Conservation (phyloP, 2,888 invertebrate genomes). For the Ditula angustiorana region DNA sequence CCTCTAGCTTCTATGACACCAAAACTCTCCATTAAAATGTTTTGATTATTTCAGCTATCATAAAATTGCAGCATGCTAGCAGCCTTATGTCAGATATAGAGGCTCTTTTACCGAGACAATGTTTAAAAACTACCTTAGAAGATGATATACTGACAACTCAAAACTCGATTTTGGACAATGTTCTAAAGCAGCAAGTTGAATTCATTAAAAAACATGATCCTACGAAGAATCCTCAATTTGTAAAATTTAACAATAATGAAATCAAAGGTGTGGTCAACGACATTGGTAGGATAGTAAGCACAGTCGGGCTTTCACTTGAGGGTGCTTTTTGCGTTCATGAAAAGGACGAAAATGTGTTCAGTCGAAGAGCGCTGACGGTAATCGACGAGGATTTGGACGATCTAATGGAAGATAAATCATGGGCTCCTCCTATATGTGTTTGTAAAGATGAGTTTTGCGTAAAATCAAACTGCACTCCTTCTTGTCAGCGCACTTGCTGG, state of each 20-base stretch:
- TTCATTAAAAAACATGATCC: conserved; percentile 54
- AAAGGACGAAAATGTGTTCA: conserved; percentile 30
- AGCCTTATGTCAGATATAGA: conserved; percentile 20
- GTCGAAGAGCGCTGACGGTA: conserved; percentile 26
- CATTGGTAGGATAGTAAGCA: conserved; percentile 55
- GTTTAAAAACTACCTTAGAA: conserved; percentile 25
- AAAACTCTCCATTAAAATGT: too few species aligned
- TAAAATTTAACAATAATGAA: conserved; percentile 23
- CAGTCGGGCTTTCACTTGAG: conserved; percentile 56
- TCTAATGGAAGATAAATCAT: conserved; percentile 37
- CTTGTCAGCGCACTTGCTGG: conserved; percentile 63
- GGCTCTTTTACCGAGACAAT: conserved; percentile 18
- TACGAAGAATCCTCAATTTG: conserved; percentile 25
- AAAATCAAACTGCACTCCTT: conserved; percentile 51
- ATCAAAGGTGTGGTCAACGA: conserved; percentile 52
- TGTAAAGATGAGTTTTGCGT: conserved; percentile 58
- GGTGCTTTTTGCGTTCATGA: conserved; percentile 55
- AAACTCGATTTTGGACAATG: conserved; percentile 48
- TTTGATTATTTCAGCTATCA: conserved; percentile 12
- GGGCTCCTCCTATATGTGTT: conserved; percentile 54
- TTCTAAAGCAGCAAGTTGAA: conserved; percentile 56
- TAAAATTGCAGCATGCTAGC: conserved; percentile 61
- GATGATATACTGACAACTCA: conserved; percentile 31
- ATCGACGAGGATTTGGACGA: conserved; percentile 35
- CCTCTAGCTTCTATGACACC: too few species aligned